Evolutionary conservation across 2,888 invertebrate genomes (phyloP).

Genomic region (Myopa testacea): DNA sequence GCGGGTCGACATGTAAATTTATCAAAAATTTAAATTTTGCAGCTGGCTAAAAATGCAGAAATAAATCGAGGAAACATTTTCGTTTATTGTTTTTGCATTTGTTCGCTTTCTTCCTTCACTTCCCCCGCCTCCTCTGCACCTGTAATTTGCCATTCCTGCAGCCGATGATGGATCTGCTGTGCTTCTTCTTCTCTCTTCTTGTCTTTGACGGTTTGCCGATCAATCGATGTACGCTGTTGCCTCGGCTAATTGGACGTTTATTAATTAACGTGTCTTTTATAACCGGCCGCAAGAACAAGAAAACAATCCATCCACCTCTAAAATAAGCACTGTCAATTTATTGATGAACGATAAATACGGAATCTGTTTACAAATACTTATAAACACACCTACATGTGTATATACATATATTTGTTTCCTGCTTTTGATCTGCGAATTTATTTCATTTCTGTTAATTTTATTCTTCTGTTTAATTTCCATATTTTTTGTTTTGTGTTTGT

Average conservation of each 20-base stretch:
- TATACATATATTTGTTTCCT: neutral
- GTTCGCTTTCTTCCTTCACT: neutral
- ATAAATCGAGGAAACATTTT: slow-evolving; percentile 6
- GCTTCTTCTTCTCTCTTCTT: neutral
- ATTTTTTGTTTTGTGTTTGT: neutral
- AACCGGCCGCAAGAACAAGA: neutral
- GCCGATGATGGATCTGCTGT: neutral
- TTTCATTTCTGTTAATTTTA: neutral
- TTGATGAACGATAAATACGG: slow-evolving; percentile 17
- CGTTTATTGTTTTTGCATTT: neutral
- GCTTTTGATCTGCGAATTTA: neutral
- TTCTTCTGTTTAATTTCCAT: neutral
- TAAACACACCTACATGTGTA: too few relatives aligned
- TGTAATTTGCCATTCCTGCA: neutral
- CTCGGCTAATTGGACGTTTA: slow-evolving; percentile 28
- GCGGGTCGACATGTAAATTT: slow-evolving; percentile 10
- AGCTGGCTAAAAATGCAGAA: slow-evolving; percentile 5
- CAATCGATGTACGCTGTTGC: slow-evolving; percentile 22
- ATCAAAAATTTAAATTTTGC: neutral
- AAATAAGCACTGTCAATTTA: neutral
- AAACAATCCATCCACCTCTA: neutral
- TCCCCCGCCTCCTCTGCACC: neutral
- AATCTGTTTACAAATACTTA: too few relatives aligned
- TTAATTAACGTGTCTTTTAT: slow-evolving; percentile 22
- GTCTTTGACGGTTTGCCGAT: neutral